Evolutionary conservation across 1,140 invertebrate species (phyloP).

Genomic region (Contarinia nasturtii): DNA sequence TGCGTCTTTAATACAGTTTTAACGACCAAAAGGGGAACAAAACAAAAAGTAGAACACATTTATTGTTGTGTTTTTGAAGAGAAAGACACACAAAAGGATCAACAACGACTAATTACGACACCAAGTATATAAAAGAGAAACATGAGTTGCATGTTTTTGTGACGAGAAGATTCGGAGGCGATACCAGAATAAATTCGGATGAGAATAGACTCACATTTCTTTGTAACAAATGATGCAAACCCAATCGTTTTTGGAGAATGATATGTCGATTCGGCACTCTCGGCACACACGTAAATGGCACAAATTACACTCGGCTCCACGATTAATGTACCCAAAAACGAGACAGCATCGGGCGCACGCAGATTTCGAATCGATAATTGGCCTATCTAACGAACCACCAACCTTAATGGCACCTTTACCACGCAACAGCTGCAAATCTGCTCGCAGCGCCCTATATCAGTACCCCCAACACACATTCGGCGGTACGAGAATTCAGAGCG

Average conservation of each 20-base stretch:
- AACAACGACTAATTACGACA: background rate
- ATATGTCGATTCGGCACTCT: slow-evolving; percentile 41
- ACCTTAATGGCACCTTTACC: slow-evolving; percentile 33
- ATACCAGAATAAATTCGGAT: no score
- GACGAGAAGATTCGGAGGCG: no score
- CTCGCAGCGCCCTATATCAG: background rate
- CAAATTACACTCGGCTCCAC: slow-evolving; percentile 44
- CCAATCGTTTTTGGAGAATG: slow-evolving; percentile 37
- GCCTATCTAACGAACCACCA: slow-evolving; percentile 15
- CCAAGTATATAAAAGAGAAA: no score
- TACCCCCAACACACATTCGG: no score
- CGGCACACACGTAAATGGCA: slow-evolving; percentile 55
- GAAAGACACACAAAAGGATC: background rate
- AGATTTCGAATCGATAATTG: slow-evolving; percentile 28
- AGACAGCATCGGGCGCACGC: slow-evolving; percentile 47
- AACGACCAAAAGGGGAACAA: no score
- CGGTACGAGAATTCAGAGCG: no score
- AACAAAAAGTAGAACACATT: no score
- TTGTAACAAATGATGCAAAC: slow-evolving; percentile 54
- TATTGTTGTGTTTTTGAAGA: no score
- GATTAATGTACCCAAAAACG: slow-evolving; percentile 51
- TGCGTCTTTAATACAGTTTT: no score
- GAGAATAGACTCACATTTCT: slow-evolving; percentile 53
- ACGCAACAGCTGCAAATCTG: slow-evolving; percentile 35
- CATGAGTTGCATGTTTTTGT: no score